A percentile compares a stretch with the other conserved stretches of the same genome.
Conservation (phyloP, 23 tunicate genomes). For the Diplosoma virens region DNA sequence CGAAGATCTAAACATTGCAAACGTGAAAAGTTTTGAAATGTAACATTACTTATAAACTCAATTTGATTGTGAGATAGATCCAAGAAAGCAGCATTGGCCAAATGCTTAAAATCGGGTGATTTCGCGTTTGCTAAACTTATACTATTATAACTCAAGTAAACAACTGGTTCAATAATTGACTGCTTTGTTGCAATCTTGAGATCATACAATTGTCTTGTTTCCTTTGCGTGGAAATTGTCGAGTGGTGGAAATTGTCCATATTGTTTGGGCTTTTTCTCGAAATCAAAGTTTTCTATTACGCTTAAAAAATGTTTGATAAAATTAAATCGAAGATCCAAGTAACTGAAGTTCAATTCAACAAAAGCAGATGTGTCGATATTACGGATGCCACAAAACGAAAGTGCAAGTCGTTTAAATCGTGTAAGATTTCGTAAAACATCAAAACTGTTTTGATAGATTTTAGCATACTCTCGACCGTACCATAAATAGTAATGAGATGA, state of each 20-base stretch:
- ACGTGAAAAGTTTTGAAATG: background rate
- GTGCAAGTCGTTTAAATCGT: background rate
- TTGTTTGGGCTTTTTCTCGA: too few relatives aligned
- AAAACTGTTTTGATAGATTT: background rate
- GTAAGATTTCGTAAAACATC: background rate
- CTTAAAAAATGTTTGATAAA: too few relatives aligned
- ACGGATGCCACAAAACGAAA: background rate
- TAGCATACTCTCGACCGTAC: background rate
- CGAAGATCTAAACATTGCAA: conserved; percentile 2
- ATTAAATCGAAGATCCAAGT: background rate
- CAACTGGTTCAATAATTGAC: too few relatives aligned
- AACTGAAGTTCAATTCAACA: background rate
- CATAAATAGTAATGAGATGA: background rate
- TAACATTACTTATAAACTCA: background rate
- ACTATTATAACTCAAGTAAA: too few relatives aligned
- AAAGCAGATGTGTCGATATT: background rate
- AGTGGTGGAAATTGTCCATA: too few relatives aligned
- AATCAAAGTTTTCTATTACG: too few relatives aligned
- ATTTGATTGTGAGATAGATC: conserved; percentile 20
- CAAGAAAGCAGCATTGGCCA: background rate
- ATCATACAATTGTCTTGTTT: too few relatives aligned
- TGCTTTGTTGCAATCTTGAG: too few relatives aligned
- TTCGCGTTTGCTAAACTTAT: background rate
- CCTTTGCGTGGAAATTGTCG: background rate
- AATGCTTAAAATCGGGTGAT: background rate